Base-by-base conservation (phyloP, 2,888 invertebrate species). In the Apodemia zela region DNA sequence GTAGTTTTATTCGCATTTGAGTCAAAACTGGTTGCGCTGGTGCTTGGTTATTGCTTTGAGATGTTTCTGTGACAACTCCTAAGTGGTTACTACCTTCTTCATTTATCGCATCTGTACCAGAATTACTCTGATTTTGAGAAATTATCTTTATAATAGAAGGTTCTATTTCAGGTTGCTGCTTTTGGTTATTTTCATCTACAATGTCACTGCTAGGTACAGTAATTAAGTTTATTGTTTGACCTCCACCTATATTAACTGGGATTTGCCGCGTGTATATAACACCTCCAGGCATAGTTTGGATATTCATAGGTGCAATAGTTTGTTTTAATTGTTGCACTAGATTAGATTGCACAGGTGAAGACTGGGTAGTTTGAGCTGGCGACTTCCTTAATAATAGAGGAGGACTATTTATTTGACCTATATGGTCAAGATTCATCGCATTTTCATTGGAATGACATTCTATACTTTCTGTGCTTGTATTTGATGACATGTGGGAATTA, bases 211-310 rank as follows among this genome's bases (percentile, higher is more conserved):
- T 92, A 2, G 92, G 92, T 15, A 92, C 87, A 47, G 93, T 91
- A 71, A 93, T 92, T 65, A 94, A 77, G 77, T 94, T 93, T 58
- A 94, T 93, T 1, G 93, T 93, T 81, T 94, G 93, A 51, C 92
- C 85, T 57, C 92, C 84, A 18, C 89, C 87, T 57, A 92, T 80
- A 74, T 94, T 93, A 0, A 94, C 94, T 1, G 95, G 95, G 72
- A 95, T 94, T 84, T 95, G 95, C 69, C 95, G 93, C 62, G 95
- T 94, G 75, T 95, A 95, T 71, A 95, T 95, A 0, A 95, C 95
- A 61, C 94, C 94, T 18, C 94, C 94, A 60, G 94, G 94, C 81
- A 94, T 93, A 10, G 93, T 93, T 77, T 93, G 93, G 63, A 93
- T 90, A 70, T 93, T 94, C 86, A 92, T 87, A 2, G 92, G 92